Percentiles rank a stretch among this genome's conserved stretches.
Conservation (phyloP, 1,140 invertebrate genomes). For the Theocolax elegans region DNA sequence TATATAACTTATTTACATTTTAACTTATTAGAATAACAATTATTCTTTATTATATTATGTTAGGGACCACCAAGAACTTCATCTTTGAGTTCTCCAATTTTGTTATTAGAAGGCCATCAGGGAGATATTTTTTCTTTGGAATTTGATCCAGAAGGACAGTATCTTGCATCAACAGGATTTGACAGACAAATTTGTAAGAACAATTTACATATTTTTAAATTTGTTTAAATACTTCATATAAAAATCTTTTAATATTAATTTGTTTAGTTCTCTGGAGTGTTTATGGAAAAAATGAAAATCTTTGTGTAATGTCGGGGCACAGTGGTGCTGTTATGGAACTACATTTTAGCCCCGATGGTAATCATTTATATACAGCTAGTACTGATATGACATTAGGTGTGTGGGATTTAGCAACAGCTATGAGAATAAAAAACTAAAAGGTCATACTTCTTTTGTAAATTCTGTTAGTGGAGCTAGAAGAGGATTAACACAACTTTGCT, state of each 20-base stretch:
- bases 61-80: slow-evolving; percentile 85
- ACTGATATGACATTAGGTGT: slow-evolving; percentile 95
- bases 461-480: slow-evolving; percentile 81
- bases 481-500: slow-evolving; percentile 89
- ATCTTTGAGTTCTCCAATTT: slow-evolving; percentile 91
- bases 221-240: neutral
- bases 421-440: slow-evolving; percentile 92
- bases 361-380: slow-evolving; percentile 88
- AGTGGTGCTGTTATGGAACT: slow-evolving; percentile 97
- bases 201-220: slow-evolving; percentile 52
- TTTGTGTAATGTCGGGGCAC: slow-evolving; percentile 91
- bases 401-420: slow-evolving; percentile 93
- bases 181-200: slow-evolving; percentile 97
- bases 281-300: slow-evolving; percentile 98
- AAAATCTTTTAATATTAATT: neutral
- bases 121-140: slow-evolving; percentile 94
- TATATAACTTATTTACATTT: neutral
- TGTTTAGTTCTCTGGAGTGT: slow-evolving; percentile 93
- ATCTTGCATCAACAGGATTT: slow-evolving; percentile 94
- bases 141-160: slow-evolving; percentile 96
- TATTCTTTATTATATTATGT: neutral
- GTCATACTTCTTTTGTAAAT: slow-evolving; percentile 91
- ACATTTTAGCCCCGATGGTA: slow-evolving; percentile 94
- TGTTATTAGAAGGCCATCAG: slow-evolving; percentile 96
- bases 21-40: neutral